Evolutionary conservation across 2,113 vertebrate genomes (phyloP), one percentile per base, ranked within the genome.

Genomic region (Percopsis transmontana): DNA sequence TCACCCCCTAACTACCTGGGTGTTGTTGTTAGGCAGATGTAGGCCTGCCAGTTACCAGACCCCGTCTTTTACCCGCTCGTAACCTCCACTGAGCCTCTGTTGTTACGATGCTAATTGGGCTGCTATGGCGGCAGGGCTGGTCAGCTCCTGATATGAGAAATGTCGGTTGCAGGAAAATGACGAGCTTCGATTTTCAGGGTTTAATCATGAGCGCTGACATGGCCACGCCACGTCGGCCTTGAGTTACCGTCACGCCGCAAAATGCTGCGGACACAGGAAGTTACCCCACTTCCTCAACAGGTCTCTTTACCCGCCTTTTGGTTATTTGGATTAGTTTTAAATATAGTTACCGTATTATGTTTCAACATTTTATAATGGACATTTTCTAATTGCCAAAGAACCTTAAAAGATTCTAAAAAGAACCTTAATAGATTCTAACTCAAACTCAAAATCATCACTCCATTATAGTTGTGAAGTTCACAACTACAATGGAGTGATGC

Each of bases 151-250:
- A 75, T 76, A 67, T 27, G 41, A 70, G 74, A 19, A 54, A 67
- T 70, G 80, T 45, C 68, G 19, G 74, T 51, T 56, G 54, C 41
- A n/a, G 65, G 73, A 76, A 83, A 74, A 81, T 71, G 72, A 81
- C 57, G 27, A 74, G 80, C 74, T 47, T 85, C 72, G 52, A 89
- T 87, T 83, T 86, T 64, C 50, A 60, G 78, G 70, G 82, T 77
- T 44, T 68, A 81, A 88, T 89, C 89, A 89, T 91, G 91, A 89
- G 85, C 8, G 63, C 42, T 66, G 84, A 89, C 79, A 70, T 12
- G 40, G 68, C 55, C 52, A 14, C 52, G 44, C 68, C 58, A 61
- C 47, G 6, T 59, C 60, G 76, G 74, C 74, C 55, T 74, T 15
- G 51, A 66, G 48, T 58, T 47, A 61, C 61, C 45, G 38, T 38